Conservation (phyloP, 2,113 vertebrate genomes). For the Petaurus breviceps region DNA sequence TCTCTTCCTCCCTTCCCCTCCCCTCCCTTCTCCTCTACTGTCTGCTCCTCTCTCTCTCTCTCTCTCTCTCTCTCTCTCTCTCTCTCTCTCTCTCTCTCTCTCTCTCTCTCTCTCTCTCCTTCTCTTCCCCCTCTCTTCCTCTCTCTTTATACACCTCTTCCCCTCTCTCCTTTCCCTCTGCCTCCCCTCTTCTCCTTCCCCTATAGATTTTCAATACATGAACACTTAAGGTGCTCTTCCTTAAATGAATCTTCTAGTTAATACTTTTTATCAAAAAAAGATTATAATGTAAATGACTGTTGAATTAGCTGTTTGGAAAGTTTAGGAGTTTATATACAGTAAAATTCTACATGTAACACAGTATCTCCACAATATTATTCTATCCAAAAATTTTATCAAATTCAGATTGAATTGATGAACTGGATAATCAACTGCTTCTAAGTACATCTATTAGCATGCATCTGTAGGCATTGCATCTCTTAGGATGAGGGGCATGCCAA, state of each 20-base stretch:
- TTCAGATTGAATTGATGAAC: not conserved
- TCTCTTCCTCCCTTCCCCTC: not conserved
- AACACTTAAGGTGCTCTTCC: not conserved
- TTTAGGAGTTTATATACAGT: not conserved
- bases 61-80: not conserved
- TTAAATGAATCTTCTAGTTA: not conserved
- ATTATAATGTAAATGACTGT: not conserved
- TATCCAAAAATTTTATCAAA: not conserved
- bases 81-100: fast-evolving
- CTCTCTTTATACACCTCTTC: no score
- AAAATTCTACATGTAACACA: not conserved
- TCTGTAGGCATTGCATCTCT: not conserved
- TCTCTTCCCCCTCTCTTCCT: not conserved
- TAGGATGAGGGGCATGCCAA: not conserved
- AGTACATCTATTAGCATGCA: not conserved
- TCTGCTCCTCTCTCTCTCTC: not conserved
- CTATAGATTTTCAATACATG: not conserved
- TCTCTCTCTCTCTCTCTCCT: no score
- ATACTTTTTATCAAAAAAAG: not conserved
- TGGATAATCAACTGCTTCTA: not conserved
- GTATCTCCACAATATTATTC: not conserved
- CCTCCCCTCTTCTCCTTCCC: not conserved
- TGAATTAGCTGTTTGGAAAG: not conserved
- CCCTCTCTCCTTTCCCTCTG: no score
- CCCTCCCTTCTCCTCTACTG: no score